Evolutionary conservation across 2,113 vertebrate species (phyloP), one percentile per base, ranked within the genome.

Genomic region (Taurulus bubalis): DNA sequence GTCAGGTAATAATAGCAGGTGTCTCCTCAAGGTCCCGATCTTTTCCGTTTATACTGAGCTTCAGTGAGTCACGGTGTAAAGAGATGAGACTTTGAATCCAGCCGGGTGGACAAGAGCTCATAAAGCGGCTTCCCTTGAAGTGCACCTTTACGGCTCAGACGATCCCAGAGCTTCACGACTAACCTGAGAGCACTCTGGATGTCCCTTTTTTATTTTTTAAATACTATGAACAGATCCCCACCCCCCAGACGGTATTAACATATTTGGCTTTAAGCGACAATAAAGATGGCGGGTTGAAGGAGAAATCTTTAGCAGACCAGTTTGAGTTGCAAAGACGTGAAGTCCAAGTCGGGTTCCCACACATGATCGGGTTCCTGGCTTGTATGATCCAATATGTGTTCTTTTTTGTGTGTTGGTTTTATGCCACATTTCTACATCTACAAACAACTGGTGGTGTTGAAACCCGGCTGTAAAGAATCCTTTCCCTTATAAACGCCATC

Each of bases 91-190:
- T 70, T 74, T 38, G 40, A 38, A 56, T 22, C 26, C 75, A 75
- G 69, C 72, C 71, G 58, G 8, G 20, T 26, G 51, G 62, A 36
- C 42, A 40, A 60, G 40, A 32, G 36, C 26, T 75, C 18, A 34
- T 45, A 30, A 74, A 87, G 71, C 75, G 67, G 71, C 45, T 71
- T 80, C 69, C 59, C 63, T 63, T 71, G 4, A 77, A 36, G 63
- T 42, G 56, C 75, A 71, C n/a, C 63, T 69, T 79, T 9, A 36
- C 58, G 60, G 69, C 32, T 67, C 64, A 62, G 70, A 47, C 8
- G 22, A 74, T 69, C 40, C 64, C 85, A 75, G 74, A 80, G 66
- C 42, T 55, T 40, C 66, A 49, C 3, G 18, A 32, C 36, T 45
- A 59, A 49, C 20, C 3, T 45, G 42, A 67, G 60, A 73, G 51